phyloP scores from a whole-genome alignment of 2,888 invertebrate genomes.

The Torymus aiolomorphi region DNA sequence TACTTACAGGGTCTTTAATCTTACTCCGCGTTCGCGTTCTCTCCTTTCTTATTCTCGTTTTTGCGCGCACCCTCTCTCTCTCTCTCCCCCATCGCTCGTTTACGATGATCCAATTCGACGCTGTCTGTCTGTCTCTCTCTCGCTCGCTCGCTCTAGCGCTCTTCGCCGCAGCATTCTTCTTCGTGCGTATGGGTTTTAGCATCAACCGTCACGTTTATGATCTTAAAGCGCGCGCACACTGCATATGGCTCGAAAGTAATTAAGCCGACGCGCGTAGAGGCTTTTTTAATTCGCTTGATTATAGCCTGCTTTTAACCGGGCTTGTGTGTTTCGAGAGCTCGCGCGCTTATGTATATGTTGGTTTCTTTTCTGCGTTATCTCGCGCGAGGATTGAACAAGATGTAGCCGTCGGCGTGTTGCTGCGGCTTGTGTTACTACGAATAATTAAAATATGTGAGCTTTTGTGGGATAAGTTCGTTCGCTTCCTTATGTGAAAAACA shows the following conservation, averaged over 20 bases:
- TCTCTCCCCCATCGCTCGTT: slow-evolving; percentile 6
- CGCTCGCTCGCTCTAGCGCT: background rate
- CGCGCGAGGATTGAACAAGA: too few species aligned
- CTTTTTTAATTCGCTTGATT: slow-evolving; percentile 33
- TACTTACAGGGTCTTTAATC: slow-evolving; percentile 74
- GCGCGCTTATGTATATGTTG: too few species aligned
- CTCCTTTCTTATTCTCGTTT: slow-evolving; percentile 49
- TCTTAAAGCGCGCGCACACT: slow-evolving; percentile 31
- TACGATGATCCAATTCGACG: slow-evolving; percentile 53
- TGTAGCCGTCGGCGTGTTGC: too few species aligned
- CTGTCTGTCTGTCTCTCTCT: background rate
- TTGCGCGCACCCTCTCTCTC: slow-evolving; percentile 25
- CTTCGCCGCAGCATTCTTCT: background rate
- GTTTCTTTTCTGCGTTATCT: too few species aligned
- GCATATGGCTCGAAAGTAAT: slow-evolving; percentile 43
- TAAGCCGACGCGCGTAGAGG: slow-evolving; percentile 23
- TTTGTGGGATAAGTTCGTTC: too few species aligned
- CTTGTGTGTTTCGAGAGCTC: too few species aligned
- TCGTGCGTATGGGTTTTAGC: slow-evolving; percentile 28
- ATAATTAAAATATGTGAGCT: too few species aligned
- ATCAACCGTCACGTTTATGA: slow-evolving; percentile 47
- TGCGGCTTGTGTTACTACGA: too few species aligned
- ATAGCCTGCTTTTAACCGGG: background rate
- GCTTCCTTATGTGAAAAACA: too few species aligned
- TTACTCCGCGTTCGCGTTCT: slow-evolving; percentile 67